phyloP scores from a whole-genome alignment of 2,888 invertebrate species.

The Lysandra coridon region DNA sequence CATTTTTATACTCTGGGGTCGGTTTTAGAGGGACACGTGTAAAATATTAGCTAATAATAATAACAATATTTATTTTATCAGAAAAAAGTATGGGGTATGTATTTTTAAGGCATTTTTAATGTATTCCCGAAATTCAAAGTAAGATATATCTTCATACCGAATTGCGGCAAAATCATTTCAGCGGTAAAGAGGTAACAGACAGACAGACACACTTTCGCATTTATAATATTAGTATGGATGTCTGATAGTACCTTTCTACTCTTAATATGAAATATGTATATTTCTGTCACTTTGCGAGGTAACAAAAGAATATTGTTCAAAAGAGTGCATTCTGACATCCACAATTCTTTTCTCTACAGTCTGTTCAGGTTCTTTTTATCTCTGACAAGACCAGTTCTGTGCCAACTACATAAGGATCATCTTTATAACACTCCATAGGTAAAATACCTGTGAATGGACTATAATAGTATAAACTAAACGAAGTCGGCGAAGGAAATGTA shows the following conservation, averaged over 20 bases:
- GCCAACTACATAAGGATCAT: too few species aligned
- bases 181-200: too few species aligned
- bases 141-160: too few species aligned
- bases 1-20: background rate
- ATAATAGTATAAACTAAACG: background rate
- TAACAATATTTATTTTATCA: background rate
- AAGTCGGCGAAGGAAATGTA: background rate
- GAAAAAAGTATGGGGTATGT: background rate
- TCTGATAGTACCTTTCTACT: too few species aligned
- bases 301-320: slow-evolving; percentile 16
- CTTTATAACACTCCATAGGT: too few species aligned
- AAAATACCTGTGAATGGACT: too few species aligned
- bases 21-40: background rate
- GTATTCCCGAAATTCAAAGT: too few species aligned
- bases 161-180: too few species aligned
- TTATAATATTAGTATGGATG: too few species aligned
- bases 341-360: background rate
- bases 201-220: too few species aligned
- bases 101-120: background rate
- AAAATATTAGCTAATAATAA: background rate
- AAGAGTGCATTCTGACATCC: background rate
- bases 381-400: too few species aligned
- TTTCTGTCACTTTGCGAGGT: background rate
- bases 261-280: background rate
- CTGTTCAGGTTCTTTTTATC: too few species aligned